Percentiles rank a stretch among this genome's conserved stretches.
phyloP scores from a whole-genome alignment of 64 coral and sea anemone species.

The Pocillopora verrucosa region DNA sequence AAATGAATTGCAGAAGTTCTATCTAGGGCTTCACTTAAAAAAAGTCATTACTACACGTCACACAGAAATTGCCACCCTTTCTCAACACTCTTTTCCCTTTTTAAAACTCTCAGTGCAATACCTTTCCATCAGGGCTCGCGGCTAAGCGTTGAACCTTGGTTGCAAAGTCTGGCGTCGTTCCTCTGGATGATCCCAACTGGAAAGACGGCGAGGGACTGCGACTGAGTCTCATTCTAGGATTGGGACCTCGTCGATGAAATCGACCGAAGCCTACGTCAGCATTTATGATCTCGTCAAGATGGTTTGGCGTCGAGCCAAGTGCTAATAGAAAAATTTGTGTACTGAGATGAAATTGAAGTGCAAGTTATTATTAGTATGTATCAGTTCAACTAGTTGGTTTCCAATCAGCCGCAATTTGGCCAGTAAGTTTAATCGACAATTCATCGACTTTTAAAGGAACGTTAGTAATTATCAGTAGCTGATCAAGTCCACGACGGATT shows the following conservation, averaged over 20 bases:
- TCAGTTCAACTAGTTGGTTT: background rate
- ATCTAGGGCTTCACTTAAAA: no score
- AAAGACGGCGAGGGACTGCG: slow-evolving; percentile 57
- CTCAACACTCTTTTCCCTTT: background rate
- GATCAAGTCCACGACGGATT: no score
- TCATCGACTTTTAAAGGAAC: no score
- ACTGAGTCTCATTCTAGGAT: slow-evolving; percentile 46
- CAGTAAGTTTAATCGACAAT: no score
- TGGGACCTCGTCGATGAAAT: slow-evolving; percentile 40
- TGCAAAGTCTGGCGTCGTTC: background rate
- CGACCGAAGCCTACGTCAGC: slow-evolving; percentile 69
- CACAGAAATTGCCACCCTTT: no score
- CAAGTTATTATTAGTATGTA: background rate
- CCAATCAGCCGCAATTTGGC: no score
- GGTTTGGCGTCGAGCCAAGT: slow-evolving; percentile 60
- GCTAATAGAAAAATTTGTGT: slow-evolving; percentile 7
- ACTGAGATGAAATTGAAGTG: background rate
- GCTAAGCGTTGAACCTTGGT: background rate
- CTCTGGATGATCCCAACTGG: slow-evolving; percentile 31
- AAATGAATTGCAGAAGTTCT: no score
- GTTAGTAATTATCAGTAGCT: no score
- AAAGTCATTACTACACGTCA: no score
- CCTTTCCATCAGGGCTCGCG: slow-evolving; percentile 30
- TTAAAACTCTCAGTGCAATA: background rate
- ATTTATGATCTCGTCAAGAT: slow-evolving; percentile 66